phyloP scores from a whole-genome alignment of 2,888 invertebrate genomes.

The Drosophila suboccidentalis region DNA sequence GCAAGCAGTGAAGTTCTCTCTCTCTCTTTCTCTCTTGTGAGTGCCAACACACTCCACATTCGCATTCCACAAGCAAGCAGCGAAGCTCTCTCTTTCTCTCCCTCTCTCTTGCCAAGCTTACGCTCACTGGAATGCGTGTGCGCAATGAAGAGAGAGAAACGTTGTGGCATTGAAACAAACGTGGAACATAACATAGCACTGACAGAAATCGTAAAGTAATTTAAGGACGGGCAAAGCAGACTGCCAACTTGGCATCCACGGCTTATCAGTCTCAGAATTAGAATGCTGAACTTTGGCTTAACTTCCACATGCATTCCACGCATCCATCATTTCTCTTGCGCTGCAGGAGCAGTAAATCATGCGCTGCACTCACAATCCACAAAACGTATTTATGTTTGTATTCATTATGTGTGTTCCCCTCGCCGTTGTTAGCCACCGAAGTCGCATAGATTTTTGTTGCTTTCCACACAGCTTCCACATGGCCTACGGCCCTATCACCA shows the following conservation, averaged over 20 bases:
- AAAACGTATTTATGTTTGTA: not conserved
- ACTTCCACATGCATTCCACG: constrained; percentile 14
- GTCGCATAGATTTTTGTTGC: constrained; percentile 19
- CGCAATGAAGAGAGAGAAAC: constrained; percentile 35
- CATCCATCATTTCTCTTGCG: constrained; percentile 26
- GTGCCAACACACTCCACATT: too few relatives aligned
- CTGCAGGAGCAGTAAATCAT: constrained; percentile 20
- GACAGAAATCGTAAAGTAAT: not conserved
- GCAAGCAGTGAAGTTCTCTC: constrained; percentile 3
- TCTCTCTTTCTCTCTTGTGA: constrained; percentile 1
- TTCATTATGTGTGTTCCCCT: not conserved
- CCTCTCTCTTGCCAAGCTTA: constrained; percentile 10
- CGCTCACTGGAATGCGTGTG: constrained; percentile 56
- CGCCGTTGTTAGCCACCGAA: constrained; percentile 1
- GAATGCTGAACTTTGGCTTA: constrained; percentile 11
- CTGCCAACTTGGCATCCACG: constrained; percentile 44
- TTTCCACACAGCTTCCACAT: constrained; percentile 21
- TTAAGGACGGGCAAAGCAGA: not conserved
- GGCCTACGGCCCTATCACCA: constrained; percentile 7
- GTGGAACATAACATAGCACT: constrained; percentile 3
- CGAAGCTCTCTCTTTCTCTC: constrained; percentile 13
- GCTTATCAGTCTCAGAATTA: constrained; percentile 12
- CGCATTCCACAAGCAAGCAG: constrained; percentile 14
- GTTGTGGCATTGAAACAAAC: constrained; percentile 34
- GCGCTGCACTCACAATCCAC: constrained; percentile 29